phyloP scores from a whole-genome alignment of 2,888 invertebrate genomes.

The Mechanitis mazaeus region DNA sequence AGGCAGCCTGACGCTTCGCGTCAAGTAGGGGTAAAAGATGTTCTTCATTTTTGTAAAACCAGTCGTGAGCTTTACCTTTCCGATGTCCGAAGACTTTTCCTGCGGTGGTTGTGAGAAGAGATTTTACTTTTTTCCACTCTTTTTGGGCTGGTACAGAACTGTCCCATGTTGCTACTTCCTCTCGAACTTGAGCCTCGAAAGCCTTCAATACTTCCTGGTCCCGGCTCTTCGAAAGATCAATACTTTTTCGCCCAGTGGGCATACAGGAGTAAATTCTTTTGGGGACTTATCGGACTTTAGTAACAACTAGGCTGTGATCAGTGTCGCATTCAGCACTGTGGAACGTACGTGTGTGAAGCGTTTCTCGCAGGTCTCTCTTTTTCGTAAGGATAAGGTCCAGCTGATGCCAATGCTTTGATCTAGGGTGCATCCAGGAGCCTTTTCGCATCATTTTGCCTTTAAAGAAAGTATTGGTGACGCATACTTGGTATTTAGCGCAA shows the following conservation, averaged over 20 bases:
- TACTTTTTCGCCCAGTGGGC: neutral
- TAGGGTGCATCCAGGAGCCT: slow-evolving; percentile 29
- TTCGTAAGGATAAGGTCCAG: slow-evolving; percentile 24
- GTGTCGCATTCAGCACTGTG: slow-evolving; percentile 24
- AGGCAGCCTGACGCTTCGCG: too few species aligned
- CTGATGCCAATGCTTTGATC: slow-evolving; percentile 29
- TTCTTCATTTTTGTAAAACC: too few species aligned
- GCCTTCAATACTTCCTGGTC: neutral
- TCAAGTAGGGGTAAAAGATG: too few species aligned
- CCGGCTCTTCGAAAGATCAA: slow-evolving; percentile 1
- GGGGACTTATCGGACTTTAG: neutral
- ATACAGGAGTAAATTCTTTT: slow-evolving; percentile 9
- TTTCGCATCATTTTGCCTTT: slow-evolving; percentile 19
- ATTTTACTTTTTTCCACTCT: neutral
- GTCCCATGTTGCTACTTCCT: slow-evolving; percentile 1
- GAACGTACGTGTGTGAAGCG: slow-evolving; percentile 17
- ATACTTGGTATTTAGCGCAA: slow-evolving; percentile 20
- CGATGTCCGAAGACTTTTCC: neutral
- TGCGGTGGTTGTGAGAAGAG: neutral
- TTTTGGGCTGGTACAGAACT: neutral
- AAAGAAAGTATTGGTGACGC: slow-evolving; percentile 27
- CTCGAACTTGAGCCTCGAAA: neutral
- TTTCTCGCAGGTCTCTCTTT: slow-evolving; percentile 17
- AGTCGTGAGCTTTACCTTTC: slow-evolving; percentile 1
- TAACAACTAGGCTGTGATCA: slow-evolving; percentile 19